phyloP scores from a whole-genome alignment of 2,797 vertebrate genomes.

The Capromys pilorides region DNA sequence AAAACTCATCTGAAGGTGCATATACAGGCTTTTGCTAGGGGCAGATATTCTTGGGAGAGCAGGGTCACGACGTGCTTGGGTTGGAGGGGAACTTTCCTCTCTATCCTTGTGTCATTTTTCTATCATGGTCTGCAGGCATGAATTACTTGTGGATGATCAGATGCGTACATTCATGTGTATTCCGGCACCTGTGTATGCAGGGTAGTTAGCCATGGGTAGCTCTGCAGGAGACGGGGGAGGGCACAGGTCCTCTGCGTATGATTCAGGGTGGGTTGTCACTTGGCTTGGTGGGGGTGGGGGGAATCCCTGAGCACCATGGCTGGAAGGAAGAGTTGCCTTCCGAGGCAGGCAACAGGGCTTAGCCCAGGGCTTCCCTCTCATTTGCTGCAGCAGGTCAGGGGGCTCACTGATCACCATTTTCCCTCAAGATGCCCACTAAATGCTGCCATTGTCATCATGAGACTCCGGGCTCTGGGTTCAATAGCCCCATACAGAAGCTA shows the following conservation, averaged over 20 bases:
- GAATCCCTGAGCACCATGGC: neutral
- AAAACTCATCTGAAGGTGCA: neutral
- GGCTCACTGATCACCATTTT: neutral
- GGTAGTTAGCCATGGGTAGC: rapidly evolving
- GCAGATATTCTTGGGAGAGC: neutral
- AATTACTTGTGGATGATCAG: neutral
- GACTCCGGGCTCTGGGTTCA: neutral
- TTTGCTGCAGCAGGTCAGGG: conserved; percentile 16
- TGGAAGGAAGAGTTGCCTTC: neutral
- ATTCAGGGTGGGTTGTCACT: neutral
- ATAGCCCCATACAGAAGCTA: conserved; percentile 14
- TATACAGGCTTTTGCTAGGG: neutral
- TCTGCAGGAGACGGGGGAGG: neutral
- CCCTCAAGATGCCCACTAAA: conserved; percentile 56
- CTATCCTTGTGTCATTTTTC: neutral
- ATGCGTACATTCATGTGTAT: neutral
- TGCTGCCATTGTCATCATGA: conserved; percentile 35
- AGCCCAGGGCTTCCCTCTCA: neutral
- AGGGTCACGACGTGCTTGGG: neutral
- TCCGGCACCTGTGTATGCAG: rapidly evolving
- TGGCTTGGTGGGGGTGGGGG: too few species aligned
- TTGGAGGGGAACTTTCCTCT: too few species aligned
- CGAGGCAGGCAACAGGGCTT: neutral
- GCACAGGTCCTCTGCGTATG: neutral
- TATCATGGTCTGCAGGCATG: neutral